Conservation (phyloP, 2,113 vertebrate species). For the Sceloporus undulatus region DNA sequence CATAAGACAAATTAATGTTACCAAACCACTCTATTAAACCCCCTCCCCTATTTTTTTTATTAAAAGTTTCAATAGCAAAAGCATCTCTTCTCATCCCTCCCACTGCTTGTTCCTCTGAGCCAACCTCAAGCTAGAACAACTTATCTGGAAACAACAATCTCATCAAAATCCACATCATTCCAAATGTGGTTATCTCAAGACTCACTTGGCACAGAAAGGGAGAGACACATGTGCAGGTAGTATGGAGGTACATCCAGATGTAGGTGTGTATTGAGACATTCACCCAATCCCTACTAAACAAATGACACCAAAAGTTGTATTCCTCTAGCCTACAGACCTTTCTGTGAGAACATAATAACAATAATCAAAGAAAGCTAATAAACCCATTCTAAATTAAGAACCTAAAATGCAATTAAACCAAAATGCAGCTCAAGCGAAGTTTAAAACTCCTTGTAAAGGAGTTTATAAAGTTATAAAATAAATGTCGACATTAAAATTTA, state of each 20-base stretch:
- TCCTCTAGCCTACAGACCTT: no score
- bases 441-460: no score
- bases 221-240: not conserved
- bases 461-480: no score
- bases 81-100: conserved; percentile 16
- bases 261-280: not conserved
- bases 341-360: no score
- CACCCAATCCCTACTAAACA: not conserved
- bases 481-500: no score
- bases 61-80: conserved; percentile 35
- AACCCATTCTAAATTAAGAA: no score
- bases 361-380: no score
- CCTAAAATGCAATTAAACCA: no score
- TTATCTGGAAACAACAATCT: conserved; percentile 59
- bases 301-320: no score
- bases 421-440: no score
- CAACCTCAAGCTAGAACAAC: conserved; percentile 57
- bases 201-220: not conserved
- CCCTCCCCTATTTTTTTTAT: conserved; percentile 58
- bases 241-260: not conserved
- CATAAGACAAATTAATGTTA: conserved; percentile 70
- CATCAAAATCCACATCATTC: not conserved
- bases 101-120: conserved; percentile 57
- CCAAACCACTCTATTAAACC: conserved; percentile 64
- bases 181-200: not conserved